phyloP scores from a whole-genome alignment of 2,797 vertebrate species.

The Clarias platycephalus region DNA sequence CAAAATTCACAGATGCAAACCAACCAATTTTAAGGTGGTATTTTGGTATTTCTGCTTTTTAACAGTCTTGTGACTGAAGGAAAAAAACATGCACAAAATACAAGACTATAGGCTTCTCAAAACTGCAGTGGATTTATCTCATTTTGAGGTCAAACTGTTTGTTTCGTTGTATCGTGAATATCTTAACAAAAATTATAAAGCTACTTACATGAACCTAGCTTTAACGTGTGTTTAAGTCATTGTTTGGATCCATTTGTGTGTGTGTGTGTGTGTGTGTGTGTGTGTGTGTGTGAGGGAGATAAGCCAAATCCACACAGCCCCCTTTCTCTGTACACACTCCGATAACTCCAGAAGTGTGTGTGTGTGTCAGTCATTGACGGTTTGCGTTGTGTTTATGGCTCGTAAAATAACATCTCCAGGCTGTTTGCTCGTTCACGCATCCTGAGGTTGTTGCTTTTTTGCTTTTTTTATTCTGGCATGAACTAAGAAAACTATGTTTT shows the following conservation, averaged over 20 bases:
- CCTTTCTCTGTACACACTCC: constrained; percentile 3
- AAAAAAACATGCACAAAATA: no score
- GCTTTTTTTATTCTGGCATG: neutral
- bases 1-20: no score
- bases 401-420: neutral
- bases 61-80: no score
- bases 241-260: neutral
- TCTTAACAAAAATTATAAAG: neutral
- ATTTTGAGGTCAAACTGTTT: no score
- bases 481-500: neutral
- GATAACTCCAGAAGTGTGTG: neutral
- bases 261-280: neutral
- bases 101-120: no score
- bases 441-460: neutral
- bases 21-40: no score
- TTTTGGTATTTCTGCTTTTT: no score
- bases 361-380: neutral
- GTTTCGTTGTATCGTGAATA: neutral
- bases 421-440: neutral
- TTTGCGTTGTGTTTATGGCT: constrained; percentile 4
- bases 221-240: neutral
- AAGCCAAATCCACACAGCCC: neutral
- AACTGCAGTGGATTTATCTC: no score
- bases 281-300: neutral
- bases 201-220: neutral